These are phyloP conservation scores for Acrocyrtus sp. DNA, from an alignment of 2,888 invertebrate species.

Conservation along the genomic window DNA sequence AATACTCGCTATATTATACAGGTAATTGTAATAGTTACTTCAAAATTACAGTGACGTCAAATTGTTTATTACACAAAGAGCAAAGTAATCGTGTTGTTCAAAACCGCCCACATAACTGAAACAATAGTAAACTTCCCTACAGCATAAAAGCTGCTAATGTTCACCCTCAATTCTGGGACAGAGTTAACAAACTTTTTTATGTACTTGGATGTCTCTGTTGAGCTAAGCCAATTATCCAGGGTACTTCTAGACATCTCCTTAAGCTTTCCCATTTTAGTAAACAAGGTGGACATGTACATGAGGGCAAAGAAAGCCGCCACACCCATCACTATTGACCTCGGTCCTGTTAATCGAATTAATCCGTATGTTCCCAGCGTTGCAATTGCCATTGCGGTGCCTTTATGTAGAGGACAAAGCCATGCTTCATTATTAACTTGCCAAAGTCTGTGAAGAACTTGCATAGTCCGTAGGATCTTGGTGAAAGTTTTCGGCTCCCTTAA, in stretches of 20 bases:
- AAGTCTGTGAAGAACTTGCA: conserved; percentile 21
- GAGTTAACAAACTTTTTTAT: conserved; percentile 26
- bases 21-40: too few species aligned
- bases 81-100: conserved; percentile 36
- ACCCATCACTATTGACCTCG: conserved; percentile 19
- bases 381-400: not conserved
- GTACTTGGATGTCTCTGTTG: conserved; percentile 5
- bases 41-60: too few species aligned
- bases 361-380: conserved; percentile 27
- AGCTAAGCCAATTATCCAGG: conserved; percentile 11
- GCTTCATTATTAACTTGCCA: conserved; percentile 27
- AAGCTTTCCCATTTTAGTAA: conserved; percentile 28
- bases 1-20: too few species aligned
- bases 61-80: conserved; percentile 22
- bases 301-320: conserved; percentile 21
- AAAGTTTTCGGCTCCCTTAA: not conserved
- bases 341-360: conserved; percentile 21
- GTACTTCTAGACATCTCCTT: conserved; percentile 4
- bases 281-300: conserved; percentile 16
- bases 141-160: conserved; percentile 17
- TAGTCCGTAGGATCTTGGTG: conserved; percentile 3
- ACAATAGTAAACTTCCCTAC: conserved; percentile 28
- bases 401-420: conserved; percentile 35
- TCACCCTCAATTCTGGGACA: conserved; percentile 12
- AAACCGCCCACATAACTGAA: conserved; percentile 18